A percentile compares a stretch with the other conserved stretches of the same genome.
Evolutionary conservation across 1,140 invertebrate species (phyloP).

Genomic region (Drosophila seguyi): DNA sequence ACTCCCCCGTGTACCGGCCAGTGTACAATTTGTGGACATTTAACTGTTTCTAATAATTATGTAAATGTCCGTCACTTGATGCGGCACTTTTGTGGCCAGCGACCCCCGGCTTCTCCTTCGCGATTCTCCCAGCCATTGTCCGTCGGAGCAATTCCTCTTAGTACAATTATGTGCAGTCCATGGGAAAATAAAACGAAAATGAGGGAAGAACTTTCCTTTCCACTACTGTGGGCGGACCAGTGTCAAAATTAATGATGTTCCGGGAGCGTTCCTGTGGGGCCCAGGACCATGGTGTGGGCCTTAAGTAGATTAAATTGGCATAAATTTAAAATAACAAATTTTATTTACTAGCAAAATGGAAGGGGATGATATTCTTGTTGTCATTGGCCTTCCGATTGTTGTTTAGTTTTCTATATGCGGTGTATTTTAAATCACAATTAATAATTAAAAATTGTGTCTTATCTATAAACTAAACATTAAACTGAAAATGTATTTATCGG

Average conservation of each 20-base stretch:
- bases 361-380: not conserved
- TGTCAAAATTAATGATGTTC: slow-evolving; percentile 76
- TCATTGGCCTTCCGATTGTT: not conserved
- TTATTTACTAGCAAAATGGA: not conserved
- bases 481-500: no score
- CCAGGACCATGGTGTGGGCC: slow-evolving; percentile 11
- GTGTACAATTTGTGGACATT: slow-evolving; percentile 81
- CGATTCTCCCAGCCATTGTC: slow-evolving; percentile 32
- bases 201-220: slow-evolving; percentile 51
- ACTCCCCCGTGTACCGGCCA: slow-evolving; percentile 64
- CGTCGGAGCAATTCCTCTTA: slow-evolving; percentile 49
- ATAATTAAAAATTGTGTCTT: no score
- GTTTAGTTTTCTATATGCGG: not conserved
- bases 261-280: slow-evolving; percentile 41
- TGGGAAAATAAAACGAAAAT: slow-evolving; percentile 28
- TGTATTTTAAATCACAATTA: no score
- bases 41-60: slow-evolving; percentile 84
- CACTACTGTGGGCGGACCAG: slow-evolving; percentile 39
- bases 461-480: no score
- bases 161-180: slow-evolving; percentile 64
- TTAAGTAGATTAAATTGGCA: slow-evolving; percentile 32
- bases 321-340: slow-evolving; percentile 25
- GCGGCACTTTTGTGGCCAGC: slow-evolving; percentile 53
- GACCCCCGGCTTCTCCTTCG: slow-evolving; percentile 4
- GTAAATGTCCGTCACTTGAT: slow-evolving; percentile 76